Evolutionary conservation across 53 echinoderm and acorn worm genomes (phyloP).

Genomic region (Henricia sp.): DNA sequence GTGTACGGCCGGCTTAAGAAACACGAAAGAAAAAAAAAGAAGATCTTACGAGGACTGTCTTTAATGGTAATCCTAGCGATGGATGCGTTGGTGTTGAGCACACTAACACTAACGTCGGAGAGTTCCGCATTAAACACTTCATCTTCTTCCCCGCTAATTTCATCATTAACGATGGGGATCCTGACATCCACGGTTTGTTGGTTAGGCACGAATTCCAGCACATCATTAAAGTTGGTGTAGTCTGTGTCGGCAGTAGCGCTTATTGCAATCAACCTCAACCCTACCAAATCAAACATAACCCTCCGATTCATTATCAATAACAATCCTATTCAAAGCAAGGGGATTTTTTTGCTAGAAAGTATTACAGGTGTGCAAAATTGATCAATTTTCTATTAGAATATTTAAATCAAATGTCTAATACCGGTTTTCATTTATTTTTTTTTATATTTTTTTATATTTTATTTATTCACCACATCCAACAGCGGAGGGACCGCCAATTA

Average conservation of each 20-base stretch:
- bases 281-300: neutral
- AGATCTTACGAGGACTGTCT: constrained; percentile 20
- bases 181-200: neutral
- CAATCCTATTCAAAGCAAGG: too few relatives aligned
- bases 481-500: too few relatives aligned
- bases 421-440: too few relatives aligned
- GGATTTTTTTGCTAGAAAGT: too few relatives aligned
- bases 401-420: too few relatives aligned
- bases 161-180: constrained; percentile 12
- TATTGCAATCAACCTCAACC: constrained; percentile 7
- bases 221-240: neutral
- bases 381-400: too few relatives aligned
- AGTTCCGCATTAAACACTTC: constrained; percentile 30
- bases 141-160: constrained; percentile 14
- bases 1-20: too few relatives aligned
- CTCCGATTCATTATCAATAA: too few relatives aligned
- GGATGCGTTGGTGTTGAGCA: neutral
- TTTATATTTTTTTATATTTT: too few relatives aligned
- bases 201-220: neutral
- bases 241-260: constrained; percentile 26
- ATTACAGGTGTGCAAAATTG: too few relatives aligned
- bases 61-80: constrained; percentile 26
- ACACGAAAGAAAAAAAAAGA: neutral
- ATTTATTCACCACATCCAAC: too few relatives aligned
- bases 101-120: neutral